phyloP scores from a whole-genome alignment of 2,797 vertebrate species.

The Scarus forsteni region DNA sequence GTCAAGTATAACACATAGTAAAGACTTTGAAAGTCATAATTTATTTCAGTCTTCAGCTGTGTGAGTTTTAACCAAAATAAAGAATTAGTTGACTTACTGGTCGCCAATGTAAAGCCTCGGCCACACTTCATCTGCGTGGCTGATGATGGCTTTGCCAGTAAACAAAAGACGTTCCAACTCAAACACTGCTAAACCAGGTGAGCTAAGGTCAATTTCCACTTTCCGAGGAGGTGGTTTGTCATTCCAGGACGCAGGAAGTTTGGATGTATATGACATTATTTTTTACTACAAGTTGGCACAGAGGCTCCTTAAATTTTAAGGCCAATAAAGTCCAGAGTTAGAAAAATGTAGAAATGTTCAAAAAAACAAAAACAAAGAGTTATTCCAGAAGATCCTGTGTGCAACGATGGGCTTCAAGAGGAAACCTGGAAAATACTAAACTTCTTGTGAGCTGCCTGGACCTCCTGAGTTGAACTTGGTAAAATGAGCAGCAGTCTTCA shows the following conservation, averaged over 20 bases:
- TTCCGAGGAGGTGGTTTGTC: slow-evolving; percentile 55
- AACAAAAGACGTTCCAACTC: slow-evolving; percentile 90
- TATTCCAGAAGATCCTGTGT: neutral
- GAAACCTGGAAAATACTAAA: neutral
- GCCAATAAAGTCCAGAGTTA: neutral
- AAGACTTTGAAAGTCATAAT: neutral
- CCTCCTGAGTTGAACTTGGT: neutral
- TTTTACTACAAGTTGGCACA: neutral
- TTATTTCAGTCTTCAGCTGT: neutral
- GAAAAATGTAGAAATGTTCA: neutral
- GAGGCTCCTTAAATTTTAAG: neutral
- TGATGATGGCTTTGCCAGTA: slow-evolving; percentile 88
- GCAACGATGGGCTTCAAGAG: neutral
- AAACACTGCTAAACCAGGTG: slow-evolving; percentile 88
- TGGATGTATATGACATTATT: slow-evolving; percentile 75
- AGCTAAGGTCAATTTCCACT: slow-evolving; percentile 80
- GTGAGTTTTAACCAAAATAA: neutral
- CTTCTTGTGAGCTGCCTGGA: neutral
- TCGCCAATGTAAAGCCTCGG: slow-evolving; percentile 93
- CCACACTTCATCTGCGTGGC: slow-evolving; percentile 94
- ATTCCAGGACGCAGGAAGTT: slow-evolving; percentile 71
- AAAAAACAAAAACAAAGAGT: neutral
- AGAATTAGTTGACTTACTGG: slow-evolving; percentile 83
- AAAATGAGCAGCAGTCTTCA: slow-evolving; percentile 6
- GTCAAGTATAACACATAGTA: neutral